Base-by-base conservation (phyloP, 2,113 vertebrate genomes). In the Halcyon malimbica region DNA sequence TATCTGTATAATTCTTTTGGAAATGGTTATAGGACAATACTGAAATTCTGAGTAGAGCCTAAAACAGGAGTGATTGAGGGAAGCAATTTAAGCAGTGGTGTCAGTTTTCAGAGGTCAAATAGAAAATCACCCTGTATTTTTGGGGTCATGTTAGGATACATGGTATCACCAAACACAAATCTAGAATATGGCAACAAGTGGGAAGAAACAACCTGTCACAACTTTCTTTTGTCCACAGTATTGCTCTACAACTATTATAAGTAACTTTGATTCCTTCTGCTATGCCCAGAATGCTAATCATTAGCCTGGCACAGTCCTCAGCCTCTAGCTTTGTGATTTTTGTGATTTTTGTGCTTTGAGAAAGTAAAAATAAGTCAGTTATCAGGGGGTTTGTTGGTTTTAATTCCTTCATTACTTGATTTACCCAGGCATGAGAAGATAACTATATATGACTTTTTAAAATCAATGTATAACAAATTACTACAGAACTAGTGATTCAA, bases 31-130 rank as follows among this genome's bases (percentile, higher is more conserved):
- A 90, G 88, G 93, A 94, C 90, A 95, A 63, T 24, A 41, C 11
- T 77, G 81, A 96, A 84, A 93, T 89, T 94, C 79, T 81, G 83
- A 90, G 60, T 60, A 90, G 51, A 81, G 79, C 64, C 90, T 89
- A 94, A 95, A 93, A 2, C 7, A 21, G 24, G 77, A 87, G 64
- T 44, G 73, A 62, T 33, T 83, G 50, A 77, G 44, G 35, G 59
- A 93, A 92, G 35, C 33, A 78, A 57, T 86, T 88, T 83, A 83
- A 90, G n/a, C 86, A 88, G 56, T 60, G 33, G 21, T 75, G 56
- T 67, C 82, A 56, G 48, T 37, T 95, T 31, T 76, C 68, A 31
- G 16, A 70, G 33, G 29, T 16, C 39, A 93, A 81, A 74, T 11
- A 89, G 77, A 89, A 96, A 81, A 87, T 42, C 68, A 83, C 9